Base-by-base conservation (phyloP, 2,113 vertebrate species). In the Holacanthus passer region DNA sequence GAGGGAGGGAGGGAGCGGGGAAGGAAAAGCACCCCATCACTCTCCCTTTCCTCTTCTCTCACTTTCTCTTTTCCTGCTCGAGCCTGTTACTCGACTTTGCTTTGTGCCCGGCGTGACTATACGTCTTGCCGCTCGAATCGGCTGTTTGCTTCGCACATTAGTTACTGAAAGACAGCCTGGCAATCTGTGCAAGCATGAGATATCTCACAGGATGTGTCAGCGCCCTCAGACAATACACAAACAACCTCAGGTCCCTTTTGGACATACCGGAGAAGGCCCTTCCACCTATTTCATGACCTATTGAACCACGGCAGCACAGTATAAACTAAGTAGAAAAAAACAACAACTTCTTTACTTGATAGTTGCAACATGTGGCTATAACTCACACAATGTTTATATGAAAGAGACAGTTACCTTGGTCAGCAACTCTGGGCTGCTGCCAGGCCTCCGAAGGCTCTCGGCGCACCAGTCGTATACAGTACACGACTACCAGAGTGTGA, bases 351-450 rank as follows among this genome's bases (percentile, higher is more conserved):
- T 79, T 82, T 31, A 41, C 83, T 84, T 72, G 77, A 89, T 85
- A 77, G 86, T 82, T 78, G 63, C 35, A 83, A 66, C 78, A 45
- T 83, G 60, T 72, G 62, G 80, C 89, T 47, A 94, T 94, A 94
- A 94, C 79, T 95, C 94, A 93, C 58, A 16, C 37, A 8, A 0
- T 94, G 95, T 95, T 94, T 94, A 94, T 89, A 89, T 83, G 84
- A 92, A 84, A 72, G 67, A 85, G 94, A 94, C 93, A 94, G 90
- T 79, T 86, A 68, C 86, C 86, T 90, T 88, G 87, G 91, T 94
- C 93, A 93, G 92, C 87, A 87, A 63, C 78, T 85, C 79, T 87
- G 77, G 70, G 81, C 79, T 69, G 50, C 52, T 84, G 78, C 88
- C 83, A 87, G 63, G 73, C 68, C 85, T 62, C 55, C 59, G 31